Percentiles rank a stretch among this genome's conserved stretches.
Conservation (phyloP, 2,113 vertebrate species). For the Aphyosemion australe region DNA sequence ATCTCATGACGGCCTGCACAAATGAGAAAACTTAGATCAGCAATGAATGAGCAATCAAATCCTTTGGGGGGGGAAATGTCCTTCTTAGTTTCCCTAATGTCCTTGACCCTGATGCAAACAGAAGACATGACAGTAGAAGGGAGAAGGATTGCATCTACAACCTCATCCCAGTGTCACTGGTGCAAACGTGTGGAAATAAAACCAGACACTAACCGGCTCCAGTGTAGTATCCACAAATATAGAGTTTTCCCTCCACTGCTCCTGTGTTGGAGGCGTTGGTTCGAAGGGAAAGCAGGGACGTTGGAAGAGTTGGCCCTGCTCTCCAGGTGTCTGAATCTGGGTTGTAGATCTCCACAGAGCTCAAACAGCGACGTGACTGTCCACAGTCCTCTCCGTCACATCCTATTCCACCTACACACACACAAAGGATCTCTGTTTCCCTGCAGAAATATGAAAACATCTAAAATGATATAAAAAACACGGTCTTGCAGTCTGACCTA, state of each 20-base stretch:
- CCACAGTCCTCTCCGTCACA: constrained; percentile 87
- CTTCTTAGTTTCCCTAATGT: constrained; percentile 11
- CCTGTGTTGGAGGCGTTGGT: constrained; percentile 83
- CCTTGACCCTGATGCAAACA: neutral
- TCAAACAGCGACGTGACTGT: constrained; percentile 87
- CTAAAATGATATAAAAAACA: neutral
- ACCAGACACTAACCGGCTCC: constrained; percentile 82
- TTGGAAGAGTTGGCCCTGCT: constrained; percentile 84
- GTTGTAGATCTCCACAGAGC: constrained; percentile 90
- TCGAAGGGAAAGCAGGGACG: constrained; percentile 84
- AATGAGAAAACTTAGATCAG: constrained; percentile 12
- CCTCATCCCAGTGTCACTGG: too few species aligned
- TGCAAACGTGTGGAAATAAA: too few species aligned
- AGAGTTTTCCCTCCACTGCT: constrained; percentile 84
- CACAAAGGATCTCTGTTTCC: neutral
- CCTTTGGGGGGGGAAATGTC: too few species aligned
- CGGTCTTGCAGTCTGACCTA: constrained; percentile 79
- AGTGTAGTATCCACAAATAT: constrained; percentile 89
- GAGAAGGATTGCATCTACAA: too few species aligned
- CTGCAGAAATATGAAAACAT: neutral
- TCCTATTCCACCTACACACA: constrained; percentile 87
- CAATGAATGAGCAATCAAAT: constrained; percentile 21
- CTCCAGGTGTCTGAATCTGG: constrained; percentile 89
- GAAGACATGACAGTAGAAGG: neutral
- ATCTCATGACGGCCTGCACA: constrained; percentile 88